Conservation (phyloP, 2,113 vertebrate genomes). For the Myotis brandtii region DNA sequence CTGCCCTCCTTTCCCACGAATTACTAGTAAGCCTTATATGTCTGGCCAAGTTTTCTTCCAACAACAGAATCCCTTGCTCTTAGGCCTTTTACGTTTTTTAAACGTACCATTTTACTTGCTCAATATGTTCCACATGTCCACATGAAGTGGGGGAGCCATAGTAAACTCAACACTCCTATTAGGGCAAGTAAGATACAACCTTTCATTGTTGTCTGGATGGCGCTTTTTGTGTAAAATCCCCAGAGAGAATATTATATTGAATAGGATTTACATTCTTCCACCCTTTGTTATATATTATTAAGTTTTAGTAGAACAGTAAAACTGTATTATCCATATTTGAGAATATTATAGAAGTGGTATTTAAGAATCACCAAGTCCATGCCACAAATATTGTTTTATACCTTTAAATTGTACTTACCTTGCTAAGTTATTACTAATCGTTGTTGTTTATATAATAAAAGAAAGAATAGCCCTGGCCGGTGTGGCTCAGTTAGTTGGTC, state of each 20-base stretch:
- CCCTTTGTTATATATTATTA: conserved; percentile 8
- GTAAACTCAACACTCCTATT: conserved; percentile 53
- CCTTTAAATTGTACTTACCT: not conserved
- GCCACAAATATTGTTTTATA: not conserved
- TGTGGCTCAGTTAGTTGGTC: no score
- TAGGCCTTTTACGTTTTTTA: conserved; percentile 37
- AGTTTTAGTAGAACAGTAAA: not conserved
- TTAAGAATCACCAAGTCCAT: not conserved
- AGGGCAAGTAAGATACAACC: not conserved
- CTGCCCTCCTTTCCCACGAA: conserved; percentile 39
- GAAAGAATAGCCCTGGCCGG: not conserved
- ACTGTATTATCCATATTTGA: not conserved
- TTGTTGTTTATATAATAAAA: not conserved
- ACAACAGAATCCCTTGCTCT: conserved; percentile 24
- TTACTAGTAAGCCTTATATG: conserved; percentile 22
- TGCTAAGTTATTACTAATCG: not conserved
- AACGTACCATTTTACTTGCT: conserved; percentile 46
- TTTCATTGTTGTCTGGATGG: conserved; percentile 64
- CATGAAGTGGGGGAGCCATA: not conserved
- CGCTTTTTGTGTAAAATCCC: conserved; percentile 12
- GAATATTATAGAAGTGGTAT: not conserved
- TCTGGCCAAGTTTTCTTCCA: conserved; percentile 57
- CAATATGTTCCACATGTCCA: conserved; percentile 66
- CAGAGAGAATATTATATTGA: not conserved
- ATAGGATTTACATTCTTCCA: conserved; percentile 48